A percentile compares a stretch with the other conserved stretches of the same genome.
Evolutionary conservation across 2,888 invertebrate genomes (phyloP).

Genomic region (Autographa pulchrina): DNA sequence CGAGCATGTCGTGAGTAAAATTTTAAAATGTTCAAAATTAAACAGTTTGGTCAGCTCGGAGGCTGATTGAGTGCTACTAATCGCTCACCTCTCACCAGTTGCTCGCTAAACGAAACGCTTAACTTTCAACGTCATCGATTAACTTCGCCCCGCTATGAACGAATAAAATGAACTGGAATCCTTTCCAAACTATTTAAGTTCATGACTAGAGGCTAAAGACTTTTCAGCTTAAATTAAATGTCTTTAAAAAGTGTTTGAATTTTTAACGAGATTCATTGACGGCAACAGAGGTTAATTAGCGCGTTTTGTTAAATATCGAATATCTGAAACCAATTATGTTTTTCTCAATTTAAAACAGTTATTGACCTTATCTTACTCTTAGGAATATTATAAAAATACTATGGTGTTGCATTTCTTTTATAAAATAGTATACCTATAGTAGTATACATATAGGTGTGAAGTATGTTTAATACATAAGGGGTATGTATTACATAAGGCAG

Average conservation of each 20-base stretch:
- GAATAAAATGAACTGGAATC: conserved; percentile 59
- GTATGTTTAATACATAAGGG: too few species aligned
- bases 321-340: background rate
- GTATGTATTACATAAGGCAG: too few species aligned
- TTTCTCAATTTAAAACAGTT: too few species aligned
- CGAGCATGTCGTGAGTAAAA: conserved; percentile 15
- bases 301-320: background rate
- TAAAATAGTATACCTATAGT: too few species aligned
- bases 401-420: too few species aligned
- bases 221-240: conserved; percentile 55
- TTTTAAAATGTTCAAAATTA: conserved; percentile 45
- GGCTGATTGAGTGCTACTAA: conserved; percentile 63
- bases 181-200: conserved; percentile 60
- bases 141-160: conserved; percentile 47
- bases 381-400: too few species aligned
- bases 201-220: conserved; percentile 47
- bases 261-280: conserved; percentile 44
- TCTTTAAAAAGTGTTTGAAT: conserved; percentile 41
- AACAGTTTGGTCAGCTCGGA: conserved; percentile 38
- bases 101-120: conserved; percentile 65
- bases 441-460: too few species aligned
- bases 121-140: conserved; percentile 70
- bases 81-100: conserved; percentile 62
- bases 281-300: conserved; percentile 11
- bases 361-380: too few species aligned